Base-by-base conservation (phyloP, 2,888 invertebrate species). In the Caenorhabditis zanzibari region DNA sequence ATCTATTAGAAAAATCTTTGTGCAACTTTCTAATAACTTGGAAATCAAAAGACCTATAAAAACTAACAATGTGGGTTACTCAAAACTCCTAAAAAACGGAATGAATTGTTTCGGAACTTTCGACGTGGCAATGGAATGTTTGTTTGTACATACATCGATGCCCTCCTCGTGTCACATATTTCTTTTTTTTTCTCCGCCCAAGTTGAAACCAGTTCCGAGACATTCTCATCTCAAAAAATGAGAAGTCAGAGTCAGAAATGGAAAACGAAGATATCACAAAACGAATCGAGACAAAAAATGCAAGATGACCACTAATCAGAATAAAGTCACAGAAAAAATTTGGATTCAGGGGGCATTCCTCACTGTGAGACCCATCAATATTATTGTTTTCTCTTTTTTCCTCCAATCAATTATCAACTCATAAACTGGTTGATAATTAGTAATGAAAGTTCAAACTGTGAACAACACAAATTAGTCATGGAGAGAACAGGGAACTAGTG, bases 101-200 rank as follows among this genome's bases (percentile, higher is more conserved):
- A 54, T 32, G 49, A 35, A 66, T 52, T 66, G 66, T 66, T 66
- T 66, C 66, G 64, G 47, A 47, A 64, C 64, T 66, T 66, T 32
- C 52, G 32, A 68, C 68, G 68, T 68, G 68, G 54, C 54, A 68
- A 38, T 54, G 68, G 68, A 68, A 68, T 68, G 68, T 68, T 68
- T 68, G 68, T 54, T 68, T 68, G 54, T 68, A 68, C 68, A 68
- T 68, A 54, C 49, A 66, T 52, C 14, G 35, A 52, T 52, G 52
- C 47, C 52, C 54, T 32, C 35, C 54, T 54, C 54, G 54, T 54
- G 54, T 35, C 35, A 52, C 68, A 52, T 54, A 68, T 68, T 68
- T 38, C 38, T 35, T 38, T 41, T 54, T 24, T n/a, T 54, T 24
- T 7, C 28, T 35, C 68, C 68, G 54, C 68, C 68, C 68, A 68